Percentiles rank a stretch among this genome's conserved stretches.
Conservation (phyloP, 2,888 invertebrate species). For the Chloroclysta siterata region DNA sequence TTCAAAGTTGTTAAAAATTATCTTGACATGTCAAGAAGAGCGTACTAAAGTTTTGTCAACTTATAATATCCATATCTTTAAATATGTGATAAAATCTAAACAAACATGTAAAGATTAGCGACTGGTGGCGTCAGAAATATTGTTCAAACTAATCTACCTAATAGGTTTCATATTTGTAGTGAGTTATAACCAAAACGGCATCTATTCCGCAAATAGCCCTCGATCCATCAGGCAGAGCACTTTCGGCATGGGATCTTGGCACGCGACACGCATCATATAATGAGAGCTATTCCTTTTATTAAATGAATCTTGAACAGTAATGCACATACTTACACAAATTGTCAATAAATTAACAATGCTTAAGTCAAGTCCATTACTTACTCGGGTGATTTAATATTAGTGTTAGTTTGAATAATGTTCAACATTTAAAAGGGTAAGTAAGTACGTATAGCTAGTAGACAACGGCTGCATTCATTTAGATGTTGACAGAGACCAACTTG, state of each 20-base stretch:
- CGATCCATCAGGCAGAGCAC: constrained; percentile 14
- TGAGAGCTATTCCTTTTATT: constrained; percentile 5
- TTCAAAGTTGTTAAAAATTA: too few species aligned
- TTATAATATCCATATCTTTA: background rate
- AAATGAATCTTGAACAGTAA: background rate
- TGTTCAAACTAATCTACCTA: background rate
- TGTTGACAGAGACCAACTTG: too few species aligned
- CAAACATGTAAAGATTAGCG: background rate
- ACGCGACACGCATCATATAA: constrained; percentile 20
- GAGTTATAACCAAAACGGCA: constrained; percentile 21
- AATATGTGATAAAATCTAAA: background rate
- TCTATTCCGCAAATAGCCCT: constrained; percentile 19
- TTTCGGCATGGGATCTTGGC: constrained; percentile 29
- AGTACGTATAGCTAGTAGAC: too few species aligned
- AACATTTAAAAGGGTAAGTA: too few species aligned
- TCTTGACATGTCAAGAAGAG: too few species aligned
- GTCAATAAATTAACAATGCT: background rate
- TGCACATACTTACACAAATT: background rate
- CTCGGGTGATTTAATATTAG: too few species aligned
- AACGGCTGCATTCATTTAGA: too few species aligned
- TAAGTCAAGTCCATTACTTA: background rate
- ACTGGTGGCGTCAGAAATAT: background rate
- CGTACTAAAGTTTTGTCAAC: too few species aligned
- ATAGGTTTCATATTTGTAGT: constrained; percentile 4
- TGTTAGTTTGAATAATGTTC: too few species aligned